Evolutionary conservation across 2,797 vertebrate species (phyloP), one percentile per base, ranked within the genome.

Genomic region (Phrynocephalus guinanensis): DNA sequence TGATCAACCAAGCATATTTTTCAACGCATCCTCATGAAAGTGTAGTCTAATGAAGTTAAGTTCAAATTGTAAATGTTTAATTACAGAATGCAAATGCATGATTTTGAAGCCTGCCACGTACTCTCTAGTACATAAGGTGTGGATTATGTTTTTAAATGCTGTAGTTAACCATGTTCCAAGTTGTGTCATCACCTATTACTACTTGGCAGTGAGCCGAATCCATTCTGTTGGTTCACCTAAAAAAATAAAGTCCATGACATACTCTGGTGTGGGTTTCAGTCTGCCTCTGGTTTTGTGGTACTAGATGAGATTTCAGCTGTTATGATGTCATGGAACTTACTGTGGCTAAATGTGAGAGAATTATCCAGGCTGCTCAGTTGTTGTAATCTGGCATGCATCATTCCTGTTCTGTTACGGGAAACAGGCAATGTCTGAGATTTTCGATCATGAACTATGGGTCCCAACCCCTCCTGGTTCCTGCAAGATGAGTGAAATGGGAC

Each of bases 371-470:
- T 98, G 96, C 98, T 98, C 95, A 99, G 98, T 95, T 99, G 99
- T 95, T 99, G 98, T 89, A 99, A 98, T 94, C 98, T 98, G 92
- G 98, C 98, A 93, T 99, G 98, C 95, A 99, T 96, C 95, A 99
- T 98, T 91, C 98, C 98, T 92, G 98, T 97, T 97, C 99, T 99
- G 98, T 97, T 99, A 97, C 98, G 99, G 97, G 98, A 98, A 97
- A 99, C 98, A 96, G 98, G 98, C 93, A 99, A 98, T 97, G 99
- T 99, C 97, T 99, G 97, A 97, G 98, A 99, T 96, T 98, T 99
- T 97, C 98, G 98, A 96, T 99, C 99, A 95, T 98, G 96, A 96
- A 97, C 97, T 95, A 98, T 96, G 95, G 97, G 97, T 96, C 98
- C 98, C 91, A 96, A 95, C 96, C 97, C 98, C 95, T 99, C 99